Conservation (phyloP, 2,888 invertebrate genomes). For the Lithophane ornitopus region DNA sequence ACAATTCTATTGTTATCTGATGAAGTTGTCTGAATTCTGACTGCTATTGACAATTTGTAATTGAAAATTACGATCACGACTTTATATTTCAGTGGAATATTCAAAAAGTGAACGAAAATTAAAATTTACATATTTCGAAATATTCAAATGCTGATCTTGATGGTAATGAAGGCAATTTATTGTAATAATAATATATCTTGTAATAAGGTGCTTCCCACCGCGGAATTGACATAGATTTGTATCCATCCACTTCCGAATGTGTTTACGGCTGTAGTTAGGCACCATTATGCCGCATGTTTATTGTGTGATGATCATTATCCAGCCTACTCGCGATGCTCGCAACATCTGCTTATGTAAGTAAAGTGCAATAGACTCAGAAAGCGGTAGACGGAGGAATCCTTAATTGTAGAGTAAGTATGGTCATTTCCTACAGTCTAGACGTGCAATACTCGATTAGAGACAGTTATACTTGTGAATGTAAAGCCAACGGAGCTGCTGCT, state of each 20-base stretch:
- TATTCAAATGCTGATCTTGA: conserved; percentile 14
- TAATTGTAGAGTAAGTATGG: conserved; percentile 57
- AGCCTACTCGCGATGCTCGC: conserved; percentile 53
- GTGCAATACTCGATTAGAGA: conserved; percentile 66
- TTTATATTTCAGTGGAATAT: conserved; percentile 10
- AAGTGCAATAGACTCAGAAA: conserved; percentile 44
- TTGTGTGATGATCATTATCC: conserved; percentile 56
- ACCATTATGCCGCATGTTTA: conserved; percentile 59
- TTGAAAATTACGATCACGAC: conserved; percentile 12
- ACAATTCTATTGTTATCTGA: conserved; percentile 39
- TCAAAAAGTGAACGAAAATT: conserved; percentile 4
- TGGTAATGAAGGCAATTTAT: conserved; percentile 26
- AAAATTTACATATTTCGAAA: conserved; percentile 17
- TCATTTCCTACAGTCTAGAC: conserved; percentile 61
- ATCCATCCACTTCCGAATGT: conserved; percentile 59
- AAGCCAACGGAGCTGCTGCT: conserved; percentile 16
- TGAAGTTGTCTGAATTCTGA: conserved; percentile 41
- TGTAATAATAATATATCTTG: conserved; percentile 37
- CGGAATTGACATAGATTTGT: conserved; percentile 54
- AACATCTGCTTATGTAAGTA: conserved; percentile 62
- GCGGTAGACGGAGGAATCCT: conserved; percentile 50
- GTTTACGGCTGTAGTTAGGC: conserved; percentile 58
- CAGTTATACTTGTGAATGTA: conserved; percentile 58
- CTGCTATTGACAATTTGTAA: conserved; percentile 32
- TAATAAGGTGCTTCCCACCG: conserved; percentile 50